Evolutionary conservation across 35 echinoderm and acorn worm species (phyloP).

Genomic region (Ophioderma brevispina): DNA sequence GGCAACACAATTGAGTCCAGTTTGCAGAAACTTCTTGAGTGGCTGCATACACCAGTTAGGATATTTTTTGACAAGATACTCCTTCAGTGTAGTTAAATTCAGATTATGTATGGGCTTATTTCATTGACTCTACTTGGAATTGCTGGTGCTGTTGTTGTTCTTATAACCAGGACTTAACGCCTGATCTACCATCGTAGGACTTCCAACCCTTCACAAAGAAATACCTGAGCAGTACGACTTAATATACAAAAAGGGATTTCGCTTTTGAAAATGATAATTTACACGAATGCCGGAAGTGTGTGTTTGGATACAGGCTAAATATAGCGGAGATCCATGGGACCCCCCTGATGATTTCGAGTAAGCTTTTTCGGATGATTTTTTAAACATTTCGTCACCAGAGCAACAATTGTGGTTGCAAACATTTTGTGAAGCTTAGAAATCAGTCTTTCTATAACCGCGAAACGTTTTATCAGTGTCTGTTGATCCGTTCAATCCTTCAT

Average conservation of each 20-base stretch:
- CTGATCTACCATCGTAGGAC: conserved; percentile 45
- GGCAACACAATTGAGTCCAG: neutral
- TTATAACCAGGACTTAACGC: conserved; percentile 47
- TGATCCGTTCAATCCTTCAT: conserved; percentile 40
- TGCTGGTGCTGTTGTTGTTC: conserved; percentile 59
- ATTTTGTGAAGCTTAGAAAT: conserved; percentile 60
- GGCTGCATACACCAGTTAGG: neutral
- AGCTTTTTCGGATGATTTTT: conserved; percentile 44
- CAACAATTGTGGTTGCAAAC: conserved; percentile 59
- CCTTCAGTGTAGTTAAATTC: conserved; percentile 63
- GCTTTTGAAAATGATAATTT: conserved; percentile 33
- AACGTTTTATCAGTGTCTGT: conserved; percentile 45
- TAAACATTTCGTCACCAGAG: conserved; percentile 40
- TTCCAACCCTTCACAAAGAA: conserved; percentile 57
- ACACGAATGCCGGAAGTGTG: neutral
- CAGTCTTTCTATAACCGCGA: conserved; percentile 45
- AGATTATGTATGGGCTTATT: conserved; percentile 66
- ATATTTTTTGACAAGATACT: conserved; percentile 59
- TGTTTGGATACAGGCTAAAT: conserved; percentile 53
- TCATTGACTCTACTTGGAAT: conserved; percentile 50
- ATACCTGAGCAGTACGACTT: conserved; percentile 84
- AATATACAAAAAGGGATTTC: conserved; percentile 60
- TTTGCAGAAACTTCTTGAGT: neutral
- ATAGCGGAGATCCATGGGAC: conserved; percentile 71
- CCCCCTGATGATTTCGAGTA: conserved; percentile 51